These are phyloP conservation scores for Aldrovandia affinis DNA, from an alignment of 2,797 vertebrate genomes.

Conservation along the genomic window DNA sequence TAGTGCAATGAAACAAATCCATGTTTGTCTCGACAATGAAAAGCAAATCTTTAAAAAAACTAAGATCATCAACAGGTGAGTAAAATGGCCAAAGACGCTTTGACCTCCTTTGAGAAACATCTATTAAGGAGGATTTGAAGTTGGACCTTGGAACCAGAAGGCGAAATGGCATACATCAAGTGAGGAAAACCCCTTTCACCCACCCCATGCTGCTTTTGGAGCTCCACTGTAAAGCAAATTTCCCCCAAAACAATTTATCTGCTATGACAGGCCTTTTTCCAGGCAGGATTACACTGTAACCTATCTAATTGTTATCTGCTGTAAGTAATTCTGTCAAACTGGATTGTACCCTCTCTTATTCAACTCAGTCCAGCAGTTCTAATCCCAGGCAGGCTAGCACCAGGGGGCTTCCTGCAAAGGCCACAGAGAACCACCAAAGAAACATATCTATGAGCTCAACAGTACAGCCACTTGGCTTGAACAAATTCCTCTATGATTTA, in stretches of 20 bases:
- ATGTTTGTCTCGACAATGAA: not conserved
- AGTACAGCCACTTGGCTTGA: not conserved
- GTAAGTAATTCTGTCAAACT: constrained; percentile 13
- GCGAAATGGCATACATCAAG: not conserved
- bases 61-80: not conserved
- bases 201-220: not conserved
- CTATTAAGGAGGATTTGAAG: not conserved
- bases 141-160: not conserved
- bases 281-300: constrained; percentile 26
- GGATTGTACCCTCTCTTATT: constrained; percentile 24
- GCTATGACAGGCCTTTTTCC: not conserved
- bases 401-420: not conserved
- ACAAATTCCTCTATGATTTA: not conserved
- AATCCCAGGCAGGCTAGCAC: not conserved
- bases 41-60: not conserved
- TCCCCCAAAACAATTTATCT: constrained; percentile 15
- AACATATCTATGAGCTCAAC: not conserved
- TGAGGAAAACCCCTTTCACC: not conserved
- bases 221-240: not conserved
- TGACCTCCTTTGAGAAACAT: not conserved
- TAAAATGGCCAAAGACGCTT: not conserved
- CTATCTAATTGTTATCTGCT: constrained; percentile 22
- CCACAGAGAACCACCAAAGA: not conserved
- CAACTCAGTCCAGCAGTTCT: not conserved
- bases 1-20: not conserved